Conservation (phyloP, 2,113 vertebrate species). For the Canis aureus region DNA sequence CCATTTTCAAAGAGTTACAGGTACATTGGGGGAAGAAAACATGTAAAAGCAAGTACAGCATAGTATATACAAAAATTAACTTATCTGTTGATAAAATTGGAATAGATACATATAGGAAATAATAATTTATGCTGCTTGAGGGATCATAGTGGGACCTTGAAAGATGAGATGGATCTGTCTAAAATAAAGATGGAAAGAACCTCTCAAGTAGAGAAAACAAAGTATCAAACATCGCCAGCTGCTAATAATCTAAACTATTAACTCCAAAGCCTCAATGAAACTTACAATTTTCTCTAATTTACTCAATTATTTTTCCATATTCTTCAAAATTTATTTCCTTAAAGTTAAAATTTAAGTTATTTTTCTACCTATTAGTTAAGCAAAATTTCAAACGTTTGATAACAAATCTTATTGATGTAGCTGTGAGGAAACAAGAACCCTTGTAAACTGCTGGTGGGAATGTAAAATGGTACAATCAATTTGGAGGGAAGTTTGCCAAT, state of each 20-base stretch:
- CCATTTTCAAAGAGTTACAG: conserved; percentile 41
- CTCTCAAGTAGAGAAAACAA: not conserved
- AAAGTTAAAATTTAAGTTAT: conserved; percentile 17
- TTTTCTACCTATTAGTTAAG: not conserved
- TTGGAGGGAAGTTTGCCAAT: not conserved
- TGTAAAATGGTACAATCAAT: not conserved
- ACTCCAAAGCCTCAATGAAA: not conserved
- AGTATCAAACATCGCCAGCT: not conserved
- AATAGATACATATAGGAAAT: not conserved
- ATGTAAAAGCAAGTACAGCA: not conserved
- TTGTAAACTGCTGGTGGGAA: not conserved
- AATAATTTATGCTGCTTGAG: not conserved
- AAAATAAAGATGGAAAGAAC: conserved; percentile 1
- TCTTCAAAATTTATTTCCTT: conserved; percentile 44
- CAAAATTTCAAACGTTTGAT: conserved; percentile 28
- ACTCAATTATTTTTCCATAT: not conserved
- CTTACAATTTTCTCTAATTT: not conserved
- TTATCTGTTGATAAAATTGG: not conserved
- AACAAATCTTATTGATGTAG: not conserved
- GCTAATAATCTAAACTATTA: not conserved
- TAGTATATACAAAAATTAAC: not conserved
- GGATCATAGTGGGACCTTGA: not conserved
- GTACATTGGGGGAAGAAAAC: not conserved
- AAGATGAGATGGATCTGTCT: not conserved
- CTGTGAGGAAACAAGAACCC: not conserved